Evolutionary conservation across 2,888 invertebrate species (phyloP), one percentile per base, ranked within the genome.

Genomic region (Nudaria mundana): DNA sequence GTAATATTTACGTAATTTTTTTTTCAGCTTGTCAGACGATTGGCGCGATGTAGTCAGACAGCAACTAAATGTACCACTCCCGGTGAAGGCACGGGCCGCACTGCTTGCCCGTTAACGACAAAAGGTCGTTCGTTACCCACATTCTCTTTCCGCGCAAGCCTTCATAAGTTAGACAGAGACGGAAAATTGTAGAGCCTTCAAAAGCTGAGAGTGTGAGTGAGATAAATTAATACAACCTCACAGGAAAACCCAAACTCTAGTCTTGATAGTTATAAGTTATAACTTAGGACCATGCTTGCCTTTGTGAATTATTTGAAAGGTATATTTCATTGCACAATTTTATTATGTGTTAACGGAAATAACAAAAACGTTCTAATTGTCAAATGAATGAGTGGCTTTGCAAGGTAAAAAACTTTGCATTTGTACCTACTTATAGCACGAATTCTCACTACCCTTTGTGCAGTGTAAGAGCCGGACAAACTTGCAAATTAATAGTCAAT

Each of bases 141-240:
- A 86, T 86, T 88, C 88, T 88, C 88, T 87, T 86, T 86, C 83
- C 88, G 85, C 87, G 88, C 88, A 87, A 87, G 88, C 88, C 88
- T 87, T 83, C 81, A 76, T 73, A 78, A 76, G 84, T 74, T 60
- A 71, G 77, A 88, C 56, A 50, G 80, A 75, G 85, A 88, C 52
- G 53, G 56, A 69, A 53, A 43, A 74, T 50, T 53, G 56, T 56
- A 66, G 61, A 56, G 57, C 56, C 37, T 39, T 48, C n/a, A n/a
- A 43, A 38, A 50, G 40, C 56, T 43, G 40, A 38, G 50, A 48
- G 72, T 48, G 37, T 41, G 61, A 84, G 57, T 46, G 76, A 66
- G 85, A 87, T 47, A 42, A 63, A 44, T 36, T 44, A 76, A 50
- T 57, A 68, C 76, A 80, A 81, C 76, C 77, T 83, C 81, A 67